These are phyloP conservation scores for Helicorthomorpha holstii DNA, from an alignment of 1,140 invertebrate genomes.

Conservation along the genomic window DNA sequence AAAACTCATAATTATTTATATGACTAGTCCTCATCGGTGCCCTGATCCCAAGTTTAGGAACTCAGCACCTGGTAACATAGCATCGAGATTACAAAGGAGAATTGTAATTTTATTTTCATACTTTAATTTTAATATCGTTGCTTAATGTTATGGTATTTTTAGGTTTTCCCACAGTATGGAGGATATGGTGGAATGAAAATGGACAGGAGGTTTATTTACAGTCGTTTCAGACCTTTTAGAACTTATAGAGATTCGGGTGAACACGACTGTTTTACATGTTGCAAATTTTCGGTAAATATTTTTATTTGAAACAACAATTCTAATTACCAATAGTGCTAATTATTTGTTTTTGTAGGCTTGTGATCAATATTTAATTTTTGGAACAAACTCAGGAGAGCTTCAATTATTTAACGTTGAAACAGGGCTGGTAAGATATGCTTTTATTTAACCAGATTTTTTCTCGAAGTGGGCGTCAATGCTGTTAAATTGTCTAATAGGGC, in stretches of 20 bases:
- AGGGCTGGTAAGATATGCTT: constrained; percentile 34
- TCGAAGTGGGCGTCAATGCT: no score
- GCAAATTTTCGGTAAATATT: constrained; percentile 46
- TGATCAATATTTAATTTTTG: constrained; percentile 62
- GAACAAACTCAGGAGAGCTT: constrained; percentile 72
- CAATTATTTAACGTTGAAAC: constrained; percentile 67
- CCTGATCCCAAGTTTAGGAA: constrained; percentile 56
- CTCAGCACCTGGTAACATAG: constrained; percentile 48
- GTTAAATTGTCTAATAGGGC: no score
- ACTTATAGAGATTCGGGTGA: constrained; percentile 56
- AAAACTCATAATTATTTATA: not conserved
- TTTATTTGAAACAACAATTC: not conserved
- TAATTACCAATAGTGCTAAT: constrained; percentile 4
- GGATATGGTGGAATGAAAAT: constrained; percentile 36
- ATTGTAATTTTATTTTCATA: constrained; percentile 19
- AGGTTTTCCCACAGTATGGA: constrained; percentile 26
- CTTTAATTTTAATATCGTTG: not conserved
- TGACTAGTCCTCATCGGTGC: constrained; percentile 14
- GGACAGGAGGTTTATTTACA: constrained; percentile 67
- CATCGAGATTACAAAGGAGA: constrained; percentile 22
- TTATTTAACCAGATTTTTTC: constrained; percentile 12
- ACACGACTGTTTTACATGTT: constrained; percentile 66
- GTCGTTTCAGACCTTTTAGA: constrained; percentile 70
- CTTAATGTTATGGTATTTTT: constrained; percentile 26
- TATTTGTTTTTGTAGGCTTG: constrained; percentile 37